These are phyloP conservation scores for Montifringilla adamsi DNA, from an alignment of 2,113 vertebrate species.

Conservation along the genomic window DNA sequence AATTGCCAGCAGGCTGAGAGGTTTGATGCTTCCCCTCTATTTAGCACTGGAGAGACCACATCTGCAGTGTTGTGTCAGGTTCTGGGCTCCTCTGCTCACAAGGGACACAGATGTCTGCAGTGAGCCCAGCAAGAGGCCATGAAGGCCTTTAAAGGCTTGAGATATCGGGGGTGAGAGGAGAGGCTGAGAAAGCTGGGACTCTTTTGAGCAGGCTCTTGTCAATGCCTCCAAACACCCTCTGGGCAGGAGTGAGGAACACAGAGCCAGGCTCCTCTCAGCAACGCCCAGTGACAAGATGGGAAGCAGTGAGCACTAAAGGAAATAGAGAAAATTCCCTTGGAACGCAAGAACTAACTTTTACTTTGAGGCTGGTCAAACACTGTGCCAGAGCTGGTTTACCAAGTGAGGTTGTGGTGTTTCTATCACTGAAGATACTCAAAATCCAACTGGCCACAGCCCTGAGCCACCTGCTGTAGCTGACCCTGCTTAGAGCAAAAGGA, in stretches of 20 bases:
- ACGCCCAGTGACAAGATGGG: neutral
- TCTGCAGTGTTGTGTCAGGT: neutral
- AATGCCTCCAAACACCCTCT: neutral
- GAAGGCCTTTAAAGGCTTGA: neutral
- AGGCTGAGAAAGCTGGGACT: neutral
- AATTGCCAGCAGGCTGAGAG: neutral
- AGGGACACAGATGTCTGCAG: neutral
- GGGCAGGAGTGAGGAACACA: neutral
- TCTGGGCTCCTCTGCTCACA: neutral
- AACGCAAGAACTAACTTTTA: neutral
- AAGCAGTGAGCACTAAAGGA: neutral
- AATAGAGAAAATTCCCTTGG: neutral
- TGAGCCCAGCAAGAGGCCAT: neutral
- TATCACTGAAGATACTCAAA: neutral
- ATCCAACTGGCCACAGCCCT: neutral
- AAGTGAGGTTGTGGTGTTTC: neutral
- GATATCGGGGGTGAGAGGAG: neutral
- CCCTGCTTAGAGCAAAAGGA: neutral
- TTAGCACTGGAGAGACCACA: neutral
- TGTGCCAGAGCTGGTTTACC: neutral
- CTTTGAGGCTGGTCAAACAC: neutral
- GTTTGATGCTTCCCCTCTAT: neutral
- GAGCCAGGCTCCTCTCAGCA: neutral
- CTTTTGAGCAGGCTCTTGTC: rapidly evolving
- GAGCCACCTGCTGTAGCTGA: neutral